A percentile compares a stretch with the other conserved stretches of the same genome.
phyloP scores from a whole-genome alignment of 2,113 vertebrate species.

The Sminthopsis crassicaudata region DNA sequence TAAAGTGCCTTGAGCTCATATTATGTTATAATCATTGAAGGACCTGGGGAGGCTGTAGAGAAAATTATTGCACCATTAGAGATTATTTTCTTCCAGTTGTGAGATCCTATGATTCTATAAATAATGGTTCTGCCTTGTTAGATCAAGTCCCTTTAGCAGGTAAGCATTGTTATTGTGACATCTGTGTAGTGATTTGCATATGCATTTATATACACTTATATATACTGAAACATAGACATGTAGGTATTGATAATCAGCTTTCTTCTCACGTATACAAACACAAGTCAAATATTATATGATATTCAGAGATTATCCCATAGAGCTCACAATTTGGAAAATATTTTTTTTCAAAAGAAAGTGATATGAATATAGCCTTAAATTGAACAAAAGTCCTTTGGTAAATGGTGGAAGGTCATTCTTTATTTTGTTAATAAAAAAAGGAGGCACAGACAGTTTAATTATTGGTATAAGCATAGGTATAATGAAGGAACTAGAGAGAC shows the following conservation, averaged over 20 bases:
- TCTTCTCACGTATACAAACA: background rate
- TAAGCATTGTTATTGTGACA: background rate
- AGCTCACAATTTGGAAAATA: background rate
- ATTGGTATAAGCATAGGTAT: background rate
- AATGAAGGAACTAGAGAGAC: background rate
- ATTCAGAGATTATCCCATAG: background rate
- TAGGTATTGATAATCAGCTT: background rate
- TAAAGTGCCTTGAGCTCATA: background rate
- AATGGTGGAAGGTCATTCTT: background rate
- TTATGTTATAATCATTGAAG: background rate
- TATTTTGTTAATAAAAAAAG: background rate
- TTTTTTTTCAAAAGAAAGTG: background rate
- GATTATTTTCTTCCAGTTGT: background rate
- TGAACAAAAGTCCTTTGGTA: background rate
- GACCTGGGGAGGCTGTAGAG: background rate
- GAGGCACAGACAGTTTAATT: background rate
- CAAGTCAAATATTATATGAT: background rate
- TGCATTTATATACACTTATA: background rate
- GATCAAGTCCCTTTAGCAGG: background rate
- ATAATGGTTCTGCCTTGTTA: background rate
- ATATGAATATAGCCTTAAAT: conserved; percentile 2
- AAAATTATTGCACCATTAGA: background rate
- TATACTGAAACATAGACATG: background rate
- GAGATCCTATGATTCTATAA: background rate
- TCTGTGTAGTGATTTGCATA: background rate